Evolutionary conservation across 2,797 vertebrate species (phyloP).

Genomic region (Arctocebus calabarensis): DNA sequence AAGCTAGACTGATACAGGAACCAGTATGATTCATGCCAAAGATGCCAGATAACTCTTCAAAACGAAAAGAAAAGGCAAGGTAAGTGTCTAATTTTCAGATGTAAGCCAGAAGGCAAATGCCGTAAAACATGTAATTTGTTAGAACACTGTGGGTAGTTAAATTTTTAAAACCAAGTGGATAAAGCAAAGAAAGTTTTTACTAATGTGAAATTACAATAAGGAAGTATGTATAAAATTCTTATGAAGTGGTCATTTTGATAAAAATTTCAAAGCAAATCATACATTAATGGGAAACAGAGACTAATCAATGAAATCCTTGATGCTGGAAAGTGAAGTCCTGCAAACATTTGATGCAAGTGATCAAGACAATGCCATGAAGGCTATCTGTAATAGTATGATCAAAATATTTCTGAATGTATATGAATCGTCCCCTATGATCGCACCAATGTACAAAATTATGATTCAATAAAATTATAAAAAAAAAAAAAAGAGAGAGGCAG

Average conservation of each 20-base stretch:
- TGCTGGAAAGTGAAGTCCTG: background rate
- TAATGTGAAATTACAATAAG: background rate
- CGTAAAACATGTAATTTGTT: constrained; percentile 42
- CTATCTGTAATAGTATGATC: no score
- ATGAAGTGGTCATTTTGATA: background rate
- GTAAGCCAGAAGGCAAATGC: background rate
- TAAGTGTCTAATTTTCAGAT: constrained; percentile 52
- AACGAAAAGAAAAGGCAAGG: constrained; percentile 73
- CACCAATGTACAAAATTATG: no score
- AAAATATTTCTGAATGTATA: no score
- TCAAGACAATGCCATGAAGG: no score
- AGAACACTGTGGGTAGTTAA: background rate
- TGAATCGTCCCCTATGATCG: no score
- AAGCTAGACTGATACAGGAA: constrained; percentile 68
- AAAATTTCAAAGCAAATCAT: background rate
- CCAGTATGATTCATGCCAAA: constrained; percentile 70
- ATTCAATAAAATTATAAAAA: no score
- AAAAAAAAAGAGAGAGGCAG: no score
- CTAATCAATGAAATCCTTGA: background rate
- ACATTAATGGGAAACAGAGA: background rate
- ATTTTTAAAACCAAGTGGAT: background rate
- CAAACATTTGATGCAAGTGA: background rate
- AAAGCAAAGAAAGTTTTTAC: background rate
- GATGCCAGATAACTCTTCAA: constrained; percentile 54
- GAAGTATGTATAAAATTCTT: background rate